Base-by-base conservation (phyloP, 2,888 invertebrate genomes). In the Sericinus montela region DNA sequence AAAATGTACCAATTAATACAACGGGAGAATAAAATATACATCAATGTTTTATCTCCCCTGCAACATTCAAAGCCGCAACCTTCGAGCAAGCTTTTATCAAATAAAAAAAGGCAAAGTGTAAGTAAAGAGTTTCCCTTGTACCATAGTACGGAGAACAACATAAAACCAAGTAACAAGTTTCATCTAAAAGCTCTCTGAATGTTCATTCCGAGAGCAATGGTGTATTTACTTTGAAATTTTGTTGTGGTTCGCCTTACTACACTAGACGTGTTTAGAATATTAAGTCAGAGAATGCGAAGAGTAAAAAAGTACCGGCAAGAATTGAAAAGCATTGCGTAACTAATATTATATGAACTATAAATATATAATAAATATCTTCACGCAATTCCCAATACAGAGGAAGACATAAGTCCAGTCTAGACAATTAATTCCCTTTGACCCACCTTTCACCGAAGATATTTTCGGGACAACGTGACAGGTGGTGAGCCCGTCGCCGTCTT, bases 221-320 rank as follows among this genome's bases (percentile, higher is more conserved):
- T 29, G n/a, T 35, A 35, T 35, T 35, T 35, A 15, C 15, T 40
- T 40, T 15, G 25, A 30, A 30, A 39, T 39, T 39, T 39, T 8
- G 13, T 39, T 25, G n/a, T 6, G 2, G 19, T 8, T 1, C n/a
- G 9, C 37, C 19, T 19, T 36, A 25, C 19, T 19, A 19, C 16
- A 44, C 19, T 34, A 10, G 23, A 34, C 11, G 23, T 10, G 19
- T 42, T 30, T 30, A 9, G 11, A 30, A 11, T 32, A 32, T 11
- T 32, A 32, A 11, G 11, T 32, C 7, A 11, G 11, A 11, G 32
- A 32, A 16, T 5, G 5, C 19, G n/a, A 19, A 19, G 19, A 19
- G 19, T 5, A 2, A 5, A 19, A 2, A 5, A 5, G 19, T 3
- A 19, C 19, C 19, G 19, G 5, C 2, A 5, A 19, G 2, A 19